These are phyloP conservation scores for Hirtodrosophila confusa DNA, from an alignment of 2,888 invertebrate genomes.

Conservation along the genomic window DNA sequence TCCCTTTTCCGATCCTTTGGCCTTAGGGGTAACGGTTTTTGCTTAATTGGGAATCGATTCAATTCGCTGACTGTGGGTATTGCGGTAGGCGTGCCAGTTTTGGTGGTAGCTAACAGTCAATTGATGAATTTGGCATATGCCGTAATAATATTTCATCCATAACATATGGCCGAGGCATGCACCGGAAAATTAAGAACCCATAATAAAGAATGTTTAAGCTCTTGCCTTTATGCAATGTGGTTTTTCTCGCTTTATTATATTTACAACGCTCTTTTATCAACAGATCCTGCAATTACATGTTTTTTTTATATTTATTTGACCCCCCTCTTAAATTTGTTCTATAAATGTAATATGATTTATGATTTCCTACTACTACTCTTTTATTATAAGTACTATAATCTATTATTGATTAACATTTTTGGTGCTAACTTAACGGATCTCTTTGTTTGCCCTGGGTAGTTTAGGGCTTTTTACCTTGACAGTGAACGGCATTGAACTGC, in stretches of 20 bases:
- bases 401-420: slow-evolving; percentile 12
- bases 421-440: background rate
- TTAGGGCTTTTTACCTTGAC: slow-evolving; percentile 64
- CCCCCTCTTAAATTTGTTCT: too few species aligned
- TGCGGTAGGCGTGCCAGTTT: slow-evolving; percentile 36
- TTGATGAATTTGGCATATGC: slow-evolving; percentile 69
- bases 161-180: slow-evolving; percentile 44
- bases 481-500: slow-evolving; percentile 62
- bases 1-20: slow-evolving; percentile 15
- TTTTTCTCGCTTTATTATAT: slow-evolving; percentile 1
- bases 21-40: slow-evolving; percentile 45
- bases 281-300: too few species aligned
- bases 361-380: too few species aligned
- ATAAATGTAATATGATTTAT: too few species aligned
- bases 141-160: slow-evolving; percentile 47
- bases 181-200: background rate
- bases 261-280: too few species aligned
- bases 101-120: slow-evolving; percentile 15
- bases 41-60: slow-evolving; percentile 69
- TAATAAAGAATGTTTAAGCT: slow-evolving; percentile 1
- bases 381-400: too few species aligned
- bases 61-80: slow-evolving; percentile 30
- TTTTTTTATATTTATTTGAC: too few species aligned
- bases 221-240: background rate
- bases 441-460: background rate